Base-by-base conservation (phyloP, 2,888 invertebrate species). In the Sinelater perroti region DNA sequence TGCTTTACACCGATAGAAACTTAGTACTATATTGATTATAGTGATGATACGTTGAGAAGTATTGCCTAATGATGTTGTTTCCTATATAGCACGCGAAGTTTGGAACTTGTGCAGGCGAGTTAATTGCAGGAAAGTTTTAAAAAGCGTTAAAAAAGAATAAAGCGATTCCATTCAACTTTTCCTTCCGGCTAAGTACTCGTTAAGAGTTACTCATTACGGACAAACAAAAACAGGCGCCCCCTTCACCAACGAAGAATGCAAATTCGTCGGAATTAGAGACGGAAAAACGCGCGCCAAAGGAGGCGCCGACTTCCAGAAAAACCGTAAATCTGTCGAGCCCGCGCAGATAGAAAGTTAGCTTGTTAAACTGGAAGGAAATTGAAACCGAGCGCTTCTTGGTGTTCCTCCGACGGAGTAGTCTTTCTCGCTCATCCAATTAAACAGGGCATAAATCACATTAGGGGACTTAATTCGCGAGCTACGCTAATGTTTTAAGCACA, bases 401-500 rank as follows among this genome's bases (percentile, higher is more conserved):
- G 42, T 56, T 38, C 51, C 38, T 45, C 36, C 42, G 45, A 46
- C 54, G 45, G 59, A 53, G 60, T 59, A 60, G 63, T 66, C 64
- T 61, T 62, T 64, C 68, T 62, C 63, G 55, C 66, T 67, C 65
- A 67, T 67, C 68, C 69, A 71, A 71, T 72, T 72, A 72, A 68
- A 68, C 64, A 63, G 63, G 65, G 66, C 71, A 70, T 72, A 72
- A 73, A 72, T 73, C 71, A 72, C 68, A 69, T 70, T 70, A 69
- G 66, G 64, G 65, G 69, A 69, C 69, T 68, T 68, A 70, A 67
- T 70, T 68, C 67, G 56, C 46, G 60, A 67, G 66, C 66, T 65
- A 67, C 66, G 68, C 67, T 70, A 71, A 73, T 72, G 70, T 71
- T 70, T 72, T 72, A 70, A 70, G 70, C 70, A 72, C 66, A 63